A percentile compares a stretch with the other conserved stretches of the same genome.
Conservation (phyloP, 2,113 vertebrate species). For the Heterocephalus glaber region DNA sequence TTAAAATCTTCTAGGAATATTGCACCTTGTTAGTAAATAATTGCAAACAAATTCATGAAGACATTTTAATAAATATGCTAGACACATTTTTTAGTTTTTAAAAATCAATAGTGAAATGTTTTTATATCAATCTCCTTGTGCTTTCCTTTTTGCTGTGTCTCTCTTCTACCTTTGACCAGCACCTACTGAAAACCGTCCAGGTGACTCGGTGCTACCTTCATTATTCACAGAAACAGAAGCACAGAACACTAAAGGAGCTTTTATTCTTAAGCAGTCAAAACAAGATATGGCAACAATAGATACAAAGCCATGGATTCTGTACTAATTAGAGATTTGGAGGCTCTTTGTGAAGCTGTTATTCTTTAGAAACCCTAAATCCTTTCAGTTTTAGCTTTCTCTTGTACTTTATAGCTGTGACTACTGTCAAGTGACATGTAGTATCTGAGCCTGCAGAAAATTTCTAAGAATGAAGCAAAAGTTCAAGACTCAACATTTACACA, state of each 20-base stretch:
- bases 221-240: slow-evolving; percentile 61
- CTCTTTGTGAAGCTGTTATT: slow-evolving; percentile 44
- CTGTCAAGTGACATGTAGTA: background rate
- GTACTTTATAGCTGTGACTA: background rate
- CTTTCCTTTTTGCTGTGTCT: background rate
- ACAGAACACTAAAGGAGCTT: slow-evolving; percentile 46
- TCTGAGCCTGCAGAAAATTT: background rate
- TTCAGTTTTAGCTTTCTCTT: background rate
- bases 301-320: background rate
- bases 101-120: slow-evolving; percentile 2
- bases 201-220: background rate
- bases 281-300: slow-evolving; percentile 65
- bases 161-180: background rate
- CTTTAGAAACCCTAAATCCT: slow-evolving; percentile 36
- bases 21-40: background rate
- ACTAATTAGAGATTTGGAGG: slow-evolving; percentile 69
- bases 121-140: background rate
- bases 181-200: background rate
- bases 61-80: background rate
- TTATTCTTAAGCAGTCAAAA: slow-evolving; percentile 71
- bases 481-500: background rate
- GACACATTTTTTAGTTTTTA: slow-evolving; percentile 47
- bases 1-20: background rate
- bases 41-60: slow-evolving; percentile 40
- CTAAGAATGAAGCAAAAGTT: background rate